phyloP scores from a whole-genome alignment of 2,113 vertebrate genomes.

The Dendropsophus ebraccatus region DNA sequence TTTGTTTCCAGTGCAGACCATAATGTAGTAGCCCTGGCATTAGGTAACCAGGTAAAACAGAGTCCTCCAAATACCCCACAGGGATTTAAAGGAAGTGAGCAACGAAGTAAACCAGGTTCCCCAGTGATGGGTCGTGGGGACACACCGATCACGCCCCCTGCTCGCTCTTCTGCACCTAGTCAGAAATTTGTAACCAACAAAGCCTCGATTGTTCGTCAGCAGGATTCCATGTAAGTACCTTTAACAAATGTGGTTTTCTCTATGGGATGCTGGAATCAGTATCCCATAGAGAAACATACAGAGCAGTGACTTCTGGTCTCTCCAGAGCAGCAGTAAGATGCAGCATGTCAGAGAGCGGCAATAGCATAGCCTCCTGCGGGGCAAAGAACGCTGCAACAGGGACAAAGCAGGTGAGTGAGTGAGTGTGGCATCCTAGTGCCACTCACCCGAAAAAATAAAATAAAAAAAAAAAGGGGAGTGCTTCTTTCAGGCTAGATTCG shows the following conservation, averaged over 20 bases:
- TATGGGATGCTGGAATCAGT: neutral
- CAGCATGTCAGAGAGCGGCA: too few relatives aligned
- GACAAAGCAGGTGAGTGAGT: too few relatives aligned
- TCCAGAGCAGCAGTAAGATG: too few relatives aligned
- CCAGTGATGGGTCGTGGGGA: conserved; percentile 65
- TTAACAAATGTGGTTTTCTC: neutral
- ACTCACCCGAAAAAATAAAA: too few relatives aligned
- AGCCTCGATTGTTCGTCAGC: conserved; percentile 63
- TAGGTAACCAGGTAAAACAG: conserved; percentile 70
- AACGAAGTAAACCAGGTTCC: conserved; percentile 70
- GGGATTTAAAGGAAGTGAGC: conserved; percentile 80
- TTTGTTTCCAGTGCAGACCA: conserved; percentile 73
- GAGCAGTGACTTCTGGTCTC: too few relatives aligned
- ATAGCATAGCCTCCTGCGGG: too few relatives aligned
- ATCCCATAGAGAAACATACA: too few relatives aligned
- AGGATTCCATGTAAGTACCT: conserved; percentile 75
- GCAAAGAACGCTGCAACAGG: too few relatives aligned
- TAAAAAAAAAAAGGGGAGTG: too few relatives aligned
- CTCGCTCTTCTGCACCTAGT: conserved; percentile 69
- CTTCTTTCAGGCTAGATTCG: too few relatives aligned
- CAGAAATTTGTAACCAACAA: conserved; percentile 71
- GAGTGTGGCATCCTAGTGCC: too few relatives aligned
- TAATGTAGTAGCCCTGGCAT: conserved; percentile 76
- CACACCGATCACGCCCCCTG: conserved; percentile 74
- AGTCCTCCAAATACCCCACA: conserved; percentile 72